Evolutionary conservation across 23 tunicate species (phyloP), one percentile per base, ranked within the genome.

Genomic region (Clavelina lepadiformis): DNA sequence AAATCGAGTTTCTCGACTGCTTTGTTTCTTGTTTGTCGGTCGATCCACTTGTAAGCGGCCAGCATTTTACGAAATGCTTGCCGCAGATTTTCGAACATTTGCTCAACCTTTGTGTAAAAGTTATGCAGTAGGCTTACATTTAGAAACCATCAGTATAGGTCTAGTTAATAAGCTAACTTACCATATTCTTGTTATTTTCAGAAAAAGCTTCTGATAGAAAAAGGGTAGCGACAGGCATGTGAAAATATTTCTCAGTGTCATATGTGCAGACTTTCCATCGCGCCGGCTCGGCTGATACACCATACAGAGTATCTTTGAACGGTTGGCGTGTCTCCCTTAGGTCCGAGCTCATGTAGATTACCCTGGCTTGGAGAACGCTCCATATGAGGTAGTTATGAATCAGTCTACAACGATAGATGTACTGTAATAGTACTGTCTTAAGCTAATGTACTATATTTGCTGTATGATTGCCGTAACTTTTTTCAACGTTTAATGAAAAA

Each of bases 341-440:
- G 8, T 60, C 82, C 18, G 78, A 64, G 26, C 87, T 61, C 71
- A 88, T 76, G 62, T 67, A 88, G 29, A 63, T 49, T 1, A 59
- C 63, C 41, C 85, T 35, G 21, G 45, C 78, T 38, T 73, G 79
- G 51, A 88, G 71, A 27, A 69, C 81, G 34, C 85, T 50, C 96
- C 96, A 88, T 24, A 88, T 87, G 37, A 88, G 55, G 86, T 88
- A 88, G 73, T 88, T 88, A 60, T 88, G 96, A 26, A 74, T 53
- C 56, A 79, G 30, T 46, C 95, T 86, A 58, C 19, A 29, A n/a
- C n/a, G n/a, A n/a, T n/a, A n/a, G n/a, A n/a, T n/a, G n/a, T n/a
- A n/a, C n/a, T n/a, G n/a, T n/a, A n/a, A n/a, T n/a, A n/a, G n/a
- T n/a, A n/a, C n/a, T n/a, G n/a, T n/a, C n/a, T n/a, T n/a, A n/a